Evolutionary conservation across 2,797 vertebrate genomes (phyloP), one percentile per base, ranked within the genome.

Genomic region (Poecilia picta): DNA sequence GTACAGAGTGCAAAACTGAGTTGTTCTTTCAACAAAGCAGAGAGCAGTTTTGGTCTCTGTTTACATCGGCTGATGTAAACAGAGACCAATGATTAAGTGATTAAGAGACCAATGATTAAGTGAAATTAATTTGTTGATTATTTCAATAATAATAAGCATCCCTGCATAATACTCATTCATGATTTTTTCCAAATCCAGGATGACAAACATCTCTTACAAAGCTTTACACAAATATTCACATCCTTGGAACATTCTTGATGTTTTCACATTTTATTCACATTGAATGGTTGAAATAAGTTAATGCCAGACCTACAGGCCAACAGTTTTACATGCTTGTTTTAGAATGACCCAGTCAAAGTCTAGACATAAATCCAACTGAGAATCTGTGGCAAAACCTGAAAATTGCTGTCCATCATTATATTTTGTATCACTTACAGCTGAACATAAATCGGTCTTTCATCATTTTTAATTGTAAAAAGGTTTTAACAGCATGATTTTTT

Each of bases 181-280:
- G 41, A 79, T 81, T 85, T 55, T 39, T 43, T 43, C 43, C 64
- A 80, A 86, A 79, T 73, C 41, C 73, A 73, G 45, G 0, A 31
- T 36, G 18, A 73, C 39, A 77, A 76, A 76, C 6, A 76, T 85
- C 79, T 77, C 53, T 46, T 62, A 18, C 15, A 33, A 31, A 13
- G 2, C 31, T 18, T 64, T 64, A 5, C 18, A 4, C 5, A 70
- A 43, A 70, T 25, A 43, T n/a, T n/a, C 23, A 70, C 10, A n/a
- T 2, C 11, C 39, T 0, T n/a, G 41, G 11, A 70, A 70, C 66
- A 43, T 25, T 70, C 25, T 25, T 33, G 39, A 18, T 4, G 4
- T 68, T 41, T 33, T 33, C 31, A 36, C 1, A 3, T 64, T 64
- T 20, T 1, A 33, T 62, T 31, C 31, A 33, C 31, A 62, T 36